Percentiles rank a stretch among this genome's conserved stretches.
Evolutionary conservation across 2,113 vertebrate species (phyloP).

Genomic region (Serilophus lunatus): DNA sequence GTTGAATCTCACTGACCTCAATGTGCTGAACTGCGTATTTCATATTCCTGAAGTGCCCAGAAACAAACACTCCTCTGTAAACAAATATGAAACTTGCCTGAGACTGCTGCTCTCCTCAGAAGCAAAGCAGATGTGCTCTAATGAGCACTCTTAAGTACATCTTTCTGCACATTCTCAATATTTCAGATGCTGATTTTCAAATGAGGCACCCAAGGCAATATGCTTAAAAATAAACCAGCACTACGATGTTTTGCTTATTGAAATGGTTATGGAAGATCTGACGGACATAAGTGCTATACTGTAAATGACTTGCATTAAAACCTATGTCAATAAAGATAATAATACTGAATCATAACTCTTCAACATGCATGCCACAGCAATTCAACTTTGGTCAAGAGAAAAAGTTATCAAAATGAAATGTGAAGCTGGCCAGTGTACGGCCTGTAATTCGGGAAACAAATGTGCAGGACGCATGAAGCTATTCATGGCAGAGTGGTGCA

Average conservation of each 20-base stretch:
- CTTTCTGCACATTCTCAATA: neutral
- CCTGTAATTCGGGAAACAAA: conserved; percentile 18
- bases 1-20: neutral
- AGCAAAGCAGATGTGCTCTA: conserved; percentile 4
- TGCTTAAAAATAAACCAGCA: neutral
- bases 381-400: neutral
- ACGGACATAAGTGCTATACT: neutral
- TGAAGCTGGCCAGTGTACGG: neutral
- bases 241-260: neutral
- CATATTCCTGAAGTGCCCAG: too few relatives aligned
- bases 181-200: conserved; percentile 33
- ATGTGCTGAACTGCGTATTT: neutral
- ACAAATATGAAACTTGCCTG: neutral
- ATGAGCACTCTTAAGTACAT: neutral
- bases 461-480: conserved; percentile 12
- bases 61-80: too few relatives aligned
- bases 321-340: neutral
- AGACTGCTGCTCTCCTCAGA: neutral
- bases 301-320: neutral
- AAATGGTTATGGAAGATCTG: neutral
- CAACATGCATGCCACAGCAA: neutral
- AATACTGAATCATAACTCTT: neutral
- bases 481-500: conserved; percentile 21
- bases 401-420: conserved; percentile 16
- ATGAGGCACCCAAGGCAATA: neutral